Evolutionary conservation across 2,797 vertebrate species (phyloP).

Genomic region (Simalia tracyae): DNA sequence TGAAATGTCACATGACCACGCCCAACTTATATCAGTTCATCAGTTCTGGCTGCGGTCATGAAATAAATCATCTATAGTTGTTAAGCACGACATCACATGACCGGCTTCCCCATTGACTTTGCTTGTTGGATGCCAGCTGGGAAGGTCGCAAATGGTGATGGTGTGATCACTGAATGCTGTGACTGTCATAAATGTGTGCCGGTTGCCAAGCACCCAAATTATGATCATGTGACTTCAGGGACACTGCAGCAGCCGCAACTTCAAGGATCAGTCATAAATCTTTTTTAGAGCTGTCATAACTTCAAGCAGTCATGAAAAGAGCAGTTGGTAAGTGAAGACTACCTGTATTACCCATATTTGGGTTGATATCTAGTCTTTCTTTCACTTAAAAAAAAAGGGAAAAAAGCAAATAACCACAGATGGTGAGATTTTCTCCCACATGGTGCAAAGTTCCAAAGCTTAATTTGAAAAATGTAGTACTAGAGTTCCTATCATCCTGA

Average conservation of each 20-base stretch:
- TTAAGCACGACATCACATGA: background rate
- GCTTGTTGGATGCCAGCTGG: too few species aligned
- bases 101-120: too few species aligned
- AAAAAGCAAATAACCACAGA: background rate
- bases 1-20: background rate
- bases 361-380: background rate
- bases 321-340: too few species aligned
- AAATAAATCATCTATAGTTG: background rate
- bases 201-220: too few species aligned
- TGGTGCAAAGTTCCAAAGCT: background rate
- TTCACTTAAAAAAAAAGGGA: background rate
- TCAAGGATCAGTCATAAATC: too few species aligned
- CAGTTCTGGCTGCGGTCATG: background rate
- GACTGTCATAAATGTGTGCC: too few species aligned
- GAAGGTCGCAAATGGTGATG: too few species aligned
- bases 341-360: background rate
- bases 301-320: too few species aligned
- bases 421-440: background rate
- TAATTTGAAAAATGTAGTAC: background rate
- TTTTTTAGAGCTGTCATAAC: too few species aligned
- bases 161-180: too few species aligned
- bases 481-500: background rate
- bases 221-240: too few species aligned
- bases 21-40: background rate
- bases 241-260: too few species aligned